Conservation (phyloP, 2,888 invertebrate genomes). For the Selenia dentaria region DNA sequence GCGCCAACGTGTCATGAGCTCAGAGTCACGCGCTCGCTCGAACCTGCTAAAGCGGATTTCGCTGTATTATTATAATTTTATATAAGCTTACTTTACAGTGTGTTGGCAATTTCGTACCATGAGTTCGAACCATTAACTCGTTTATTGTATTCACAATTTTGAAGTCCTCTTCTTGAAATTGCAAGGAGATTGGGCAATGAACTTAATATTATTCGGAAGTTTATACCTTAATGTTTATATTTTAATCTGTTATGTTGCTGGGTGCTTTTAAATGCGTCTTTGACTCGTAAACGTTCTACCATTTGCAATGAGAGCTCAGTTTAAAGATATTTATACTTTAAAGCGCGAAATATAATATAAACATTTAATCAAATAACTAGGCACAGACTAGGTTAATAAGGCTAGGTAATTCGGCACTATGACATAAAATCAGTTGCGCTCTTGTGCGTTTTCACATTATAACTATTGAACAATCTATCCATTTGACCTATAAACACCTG, state of each 20-base stretch:
- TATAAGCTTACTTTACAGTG: slow-evolving; percentile 43
- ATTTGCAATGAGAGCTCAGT: not conserved
- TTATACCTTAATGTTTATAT: not conserved
- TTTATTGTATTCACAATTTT: slow-evolving; percentile 25
- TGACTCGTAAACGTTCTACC: not conserved
- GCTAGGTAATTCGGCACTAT: no score
- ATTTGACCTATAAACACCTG: no score
- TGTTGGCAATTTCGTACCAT: slow-evolving; percentile 33
- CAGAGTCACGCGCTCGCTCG: slow-evolving; percentile 38
- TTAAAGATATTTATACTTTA: no score
- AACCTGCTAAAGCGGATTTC: slow-evolving; percentile 49
- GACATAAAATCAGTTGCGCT: no score
- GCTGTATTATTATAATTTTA: slow-evolving; percentile 65
- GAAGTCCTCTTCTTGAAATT: slow-evolving; percentile 7
- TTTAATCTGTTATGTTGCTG: not conserved
- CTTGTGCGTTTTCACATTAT: no score
- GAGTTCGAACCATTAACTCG: slow-evolving; percentile 36
- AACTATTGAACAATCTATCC: no score
- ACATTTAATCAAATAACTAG: no score
- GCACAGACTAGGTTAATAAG: no score
- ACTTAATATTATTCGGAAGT: slow-evolving; percentile 1
- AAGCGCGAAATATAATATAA: no score
- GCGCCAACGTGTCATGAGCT: slow-evolving; percentile 53
- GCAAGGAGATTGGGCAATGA: slow-evolving; percentile 13
- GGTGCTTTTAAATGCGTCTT: not conserved